Conservation (phyloP, 2,888 invertebrate genomes). For the Aporophyla nigra region DNA sequence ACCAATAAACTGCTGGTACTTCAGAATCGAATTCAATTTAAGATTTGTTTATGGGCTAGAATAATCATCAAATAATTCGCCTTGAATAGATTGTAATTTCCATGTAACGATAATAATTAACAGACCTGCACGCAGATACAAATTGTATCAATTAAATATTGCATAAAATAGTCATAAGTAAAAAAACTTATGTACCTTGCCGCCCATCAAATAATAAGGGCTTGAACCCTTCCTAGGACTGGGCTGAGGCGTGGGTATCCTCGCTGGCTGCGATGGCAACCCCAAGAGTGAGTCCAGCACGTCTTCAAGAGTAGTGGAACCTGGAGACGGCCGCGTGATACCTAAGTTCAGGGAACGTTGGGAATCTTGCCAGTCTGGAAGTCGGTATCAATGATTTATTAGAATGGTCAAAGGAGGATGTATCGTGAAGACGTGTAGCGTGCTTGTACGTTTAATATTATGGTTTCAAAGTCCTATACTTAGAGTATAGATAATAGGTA, state of each 20-base stretch:
- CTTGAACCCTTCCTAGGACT: constrained; percentile 88
- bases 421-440: constrained; percentile 19
- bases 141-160: background rate
- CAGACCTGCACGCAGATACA: background rate
- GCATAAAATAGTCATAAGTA: constrained; percentile 45
- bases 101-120: background rate
- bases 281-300: constrained; percentile 98
- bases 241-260: constrained; percentile 93
- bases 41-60: background rate
- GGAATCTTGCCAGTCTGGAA: constrained; percentile 89
- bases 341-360: constrained; percentile 89
- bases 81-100: background rate
- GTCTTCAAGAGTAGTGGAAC: constrained; percentile 97
- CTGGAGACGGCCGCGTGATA: constrained; percentile 93
- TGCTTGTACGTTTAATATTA: background rate
- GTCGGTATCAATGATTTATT: constrained; percentile 68
- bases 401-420: constrained; percentile 58
- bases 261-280: constrained; percentile 93
- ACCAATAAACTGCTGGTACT: background rate
- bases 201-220: constrained; percentile 88
- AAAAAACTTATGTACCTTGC: constrained; percentile 81
- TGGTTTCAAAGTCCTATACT: background rate
- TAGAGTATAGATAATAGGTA: constrained; percentile 5
- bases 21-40: background rate
- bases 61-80: background rate